Conservation (phyloP, 2,797 vertebrate genomes). For the Pteropus rufus region DNA sequence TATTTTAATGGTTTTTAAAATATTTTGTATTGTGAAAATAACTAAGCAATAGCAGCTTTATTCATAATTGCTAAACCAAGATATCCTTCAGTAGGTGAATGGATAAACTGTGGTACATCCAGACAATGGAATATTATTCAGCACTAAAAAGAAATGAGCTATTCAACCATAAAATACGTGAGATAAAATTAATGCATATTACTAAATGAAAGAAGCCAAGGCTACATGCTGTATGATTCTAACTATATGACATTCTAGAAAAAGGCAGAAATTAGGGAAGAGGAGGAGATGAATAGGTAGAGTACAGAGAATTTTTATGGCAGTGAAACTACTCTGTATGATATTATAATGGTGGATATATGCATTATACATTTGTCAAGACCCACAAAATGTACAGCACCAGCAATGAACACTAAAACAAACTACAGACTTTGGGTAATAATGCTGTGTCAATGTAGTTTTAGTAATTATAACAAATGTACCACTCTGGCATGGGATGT, state of each 20-base stretch:
- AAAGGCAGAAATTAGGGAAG: not conserved
- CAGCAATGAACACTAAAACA: not conserved
- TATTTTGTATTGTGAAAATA: not conserved
- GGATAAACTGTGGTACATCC: not conserved
- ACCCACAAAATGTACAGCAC: not conserved
- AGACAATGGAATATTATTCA: not conserved
- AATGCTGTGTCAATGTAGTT: not conserved
- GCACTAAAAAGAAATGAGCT: not conserved
- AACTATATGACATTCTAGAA: not conserved
- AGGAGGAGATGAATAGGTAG: not conserved
- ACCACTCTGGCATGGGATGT: not conserved
- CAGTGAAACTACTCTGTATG: not conserved
- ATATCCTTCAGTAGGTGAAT: not conserved
- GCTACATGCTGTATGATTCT: not conserved
- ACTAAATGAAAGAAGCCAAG: not conserved
- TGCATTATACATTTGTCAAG: not conserved
- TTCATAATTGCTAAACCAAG: not conserved
- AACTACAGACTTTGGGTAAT: not conserved
- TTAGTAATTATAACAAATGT: not conserved
- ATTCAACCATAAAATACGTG: not conserved
- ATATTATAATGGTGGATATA: not conserved
- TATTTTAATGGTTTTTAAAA: not conserved
- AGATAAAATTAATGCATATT: not conserved
- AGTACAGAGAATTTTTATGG: not conserved
- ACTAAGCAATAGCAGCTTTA: not conserved